phyloP scores from a whole-genome alignment of 2,888 invertebrate species.

The Loripinus fragilis region DNA sequence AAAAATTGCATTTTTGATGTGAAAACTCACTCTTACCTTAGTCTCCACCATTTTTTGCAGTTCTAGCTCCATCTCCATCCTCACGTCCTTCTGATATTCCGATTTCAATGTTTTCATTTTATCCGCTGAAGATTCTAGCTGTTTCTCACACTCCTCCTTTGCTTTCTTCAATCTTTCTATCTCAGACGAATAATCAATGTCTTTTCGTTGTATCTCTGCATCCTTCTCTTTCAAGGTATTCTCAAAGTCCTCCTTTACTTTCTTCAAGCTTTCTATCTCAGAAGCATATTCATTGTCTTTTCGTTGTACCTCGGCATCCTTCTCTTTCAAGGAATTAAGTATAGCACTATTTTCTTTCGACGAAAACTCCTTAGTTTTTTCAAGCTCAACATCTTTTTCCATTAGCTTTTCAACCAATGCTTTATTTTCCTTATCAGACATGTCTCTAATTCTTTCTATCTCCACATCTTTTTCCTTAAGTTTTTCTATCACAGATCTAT shows the following conservation, averaged over 20 bases:
- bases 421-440: constrained; percentile 3
- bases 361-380: not conserved
- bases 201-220: constrained; percentile 34
- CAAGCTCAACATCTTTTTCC: constrained; percentile 1
- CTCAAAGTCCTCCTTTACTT: constrained; percentile 44
- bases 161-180: constrained; percentile 37
- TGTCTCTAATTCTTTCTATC: constrained; percentile 25
- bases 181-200: not conserved
- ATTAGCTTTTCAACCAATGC: constrained; percentile 2
- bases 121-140: constrained; percentile 17
- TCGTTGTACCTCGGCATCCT: constrained; percentile 39
- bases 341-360: not conserved
- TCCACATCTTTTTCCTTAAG: constrained; percentile 44
- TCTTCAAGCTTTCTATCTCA: constrained; percentile 27
- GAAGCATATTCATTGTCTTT: not conserved
- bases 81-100: constrained; percentile 50
- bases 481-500: constrained; percentile 43
- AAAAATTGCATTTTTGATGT: too few species aligned
- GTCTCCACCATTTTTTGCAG: constrained; percentile 60
- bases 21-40: too few species aligned
- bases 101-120: constrained; percentile 44
- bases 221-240: constrained; percentile 33
- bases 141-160: constrained; percentile 36
- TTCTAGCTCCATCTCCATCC: constrained; percentile 59
- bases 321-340: constrained; percentile 25